phyloP scores from a whole-genome alignment of 2,797 vertebrate species.

The Pipistrellus kuhlii region DNA sequence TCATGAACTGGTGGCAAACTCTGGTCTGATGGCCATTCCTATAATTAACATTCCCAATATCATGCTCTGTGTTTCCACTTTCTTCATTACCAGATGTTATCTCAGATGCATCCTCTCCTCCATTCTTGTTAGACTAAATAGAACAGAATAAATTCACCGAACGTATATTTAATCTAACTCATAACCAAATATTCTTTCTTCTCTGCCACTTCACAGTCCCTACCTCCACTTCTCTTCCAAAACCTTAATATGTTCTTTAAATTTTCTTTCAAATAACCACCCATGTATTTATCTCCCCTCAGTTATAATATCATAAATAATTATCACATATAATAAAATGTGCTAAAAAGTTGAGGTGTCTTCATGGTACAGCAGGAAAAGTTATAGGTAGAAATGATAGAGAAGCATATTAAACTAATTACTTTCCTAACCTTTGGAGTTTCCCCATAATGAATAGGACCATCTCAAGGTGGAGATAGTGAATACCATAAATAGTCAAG shows the following conservation, averaged over 20 bases:
- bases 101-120: background rate
- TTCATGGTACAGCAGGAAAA: background rate
- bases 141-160: background rate
- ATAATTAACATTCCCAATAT: slow-evolving; percentile 24
- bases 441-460: background rate
- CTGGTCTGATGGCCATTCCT: background rate
- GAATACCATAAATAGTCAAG: background rate
- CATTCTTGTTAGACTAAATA: background rate
- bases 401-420: background rate
- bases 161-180: background rate
- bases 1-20: slow-evolving; percentile 9
- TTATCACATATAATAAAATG: background rate
- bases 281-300: background rate
- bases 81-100: slow-evolving; percentile 1
- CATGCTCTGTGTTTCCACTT: background rate
- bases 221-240: background rate
- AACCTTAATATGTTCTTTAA: background rate
- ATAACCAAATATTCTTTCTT: slow-evolving; percentile 16
- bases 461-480: background rate
- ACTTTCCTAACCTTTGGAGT: background rate
- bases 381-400: background rate
- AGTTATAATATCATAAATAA: background rate
- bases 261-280: slow-evolving; percentile 28
- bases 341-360: background rate
- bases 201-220: background rate